phyloP scores from a whole-genome alignment of 1,140 invertebrate species.

The Microplitis demolitor region DNA sequence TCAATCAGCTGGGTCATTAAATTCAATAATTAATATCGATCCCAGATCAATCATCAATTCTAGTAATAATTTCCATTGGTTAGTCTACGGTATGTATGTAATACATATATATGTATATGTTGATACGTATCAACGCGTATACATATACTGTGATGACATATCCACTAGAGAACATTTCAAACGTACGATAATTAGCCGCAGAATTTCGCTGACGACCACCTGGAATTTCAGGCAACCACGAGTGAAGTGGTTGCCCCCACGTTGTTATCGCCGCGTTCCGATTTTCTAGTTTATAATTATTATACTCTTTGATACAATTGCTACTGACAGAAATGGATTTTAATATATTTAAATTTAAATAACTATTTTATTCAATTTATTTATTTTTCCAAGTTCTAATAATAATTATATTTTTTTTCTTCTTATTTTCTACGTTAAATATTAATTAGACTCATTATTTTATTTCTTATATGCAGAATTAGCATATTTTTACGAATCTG shows the following conservation, averaged over 20 bases:
- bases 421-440: no score
- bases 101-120: neutral
- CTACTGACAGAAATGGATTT: neutral
- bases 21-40: conserved; percentile 46
- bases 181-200: conserved; percentile 30
- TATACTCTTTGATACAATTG: neutral
- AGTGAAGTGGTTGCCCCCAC: neutral
- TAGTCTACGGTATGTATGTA: neutral
- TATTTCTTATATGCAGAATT: no score
- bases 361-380: neutral
- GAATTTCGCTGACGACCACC: conserved; percentile 27
- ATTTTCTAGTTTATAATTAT: conserved; percentile 7
- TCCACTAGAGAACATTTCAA: conserved; percentile 27
- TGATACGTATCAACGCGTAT: neutral
- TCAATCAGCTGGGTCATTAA: conserved; percentile 45
- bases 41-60: conserved; percentile 38
- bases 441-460: no score
- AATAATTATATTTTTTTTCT: neutral
- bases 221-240: conserved; percentile 27
- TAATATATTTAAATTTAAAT: neutral
- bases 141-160: neutral
- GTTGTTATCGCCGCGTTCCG: neutral
- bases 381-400: neutral
- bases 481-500: neutral
- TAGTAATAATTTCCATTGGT: neutral